These are phyloP conservation scores for Brevimyrus niger DNA, from an alignment of 2,113 vertebrate genomes.

Conservation along the genomic window DNA sequence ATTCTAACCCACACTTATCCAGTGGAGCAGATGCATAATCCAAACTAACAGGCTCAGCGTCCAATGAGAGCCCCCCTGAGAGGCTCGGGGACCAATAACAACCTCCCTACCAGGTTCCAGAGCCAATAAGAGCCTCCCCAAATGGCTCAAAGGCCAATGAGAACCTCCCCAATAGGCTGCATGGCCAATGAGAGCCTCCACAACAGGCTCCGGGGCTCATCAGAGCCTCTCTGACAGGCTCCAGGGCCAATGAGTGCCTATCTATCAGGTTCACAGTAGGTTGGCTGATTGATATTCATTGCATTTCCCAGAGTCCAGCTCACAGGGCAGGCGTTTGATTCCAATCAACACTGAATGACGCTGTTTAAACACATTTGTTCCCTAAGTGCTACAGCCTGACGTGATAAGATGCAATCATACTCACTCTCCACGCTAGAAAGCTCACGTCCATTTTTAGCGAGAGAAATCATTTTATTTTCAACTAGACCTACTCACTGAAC, in stretches of 20 bases:
- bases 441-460: background rate
- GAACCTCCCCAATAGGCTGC: background rate
- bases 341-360: constrained; percentile 10
- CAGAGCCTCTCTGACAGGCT: background rate
- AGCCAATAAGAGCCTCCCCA: background rate
- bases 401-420: constrained; percentile 6
- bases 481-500: background rate
- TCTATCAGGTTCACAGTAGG: background rate
- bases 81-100: background rate
- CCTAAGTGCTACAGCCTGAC: background rate
- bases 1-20: background rate
- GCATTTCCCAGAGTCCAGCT: background rate
- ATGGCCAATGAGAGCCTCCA: background rate
- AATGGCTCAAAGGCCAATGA: background rate
- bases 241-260: background rate
- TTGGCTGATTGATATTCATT: background rate
- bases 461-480: background rate
- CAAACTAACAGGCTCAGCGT: background rate
- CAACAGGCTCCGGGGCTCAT: background rate
- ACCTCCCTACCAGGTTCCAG: background rate
- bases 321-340: background rate
- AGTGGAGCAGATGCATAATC: background rate
- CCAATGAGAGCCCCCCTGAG: background rate
- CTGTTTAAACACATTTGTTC: constrained; percentile 4
- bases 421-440: background rate